Base-by-base conservation (phyloP, 1,140 invertebrate genomes). In the Sitobion miscanthi region DNA sequence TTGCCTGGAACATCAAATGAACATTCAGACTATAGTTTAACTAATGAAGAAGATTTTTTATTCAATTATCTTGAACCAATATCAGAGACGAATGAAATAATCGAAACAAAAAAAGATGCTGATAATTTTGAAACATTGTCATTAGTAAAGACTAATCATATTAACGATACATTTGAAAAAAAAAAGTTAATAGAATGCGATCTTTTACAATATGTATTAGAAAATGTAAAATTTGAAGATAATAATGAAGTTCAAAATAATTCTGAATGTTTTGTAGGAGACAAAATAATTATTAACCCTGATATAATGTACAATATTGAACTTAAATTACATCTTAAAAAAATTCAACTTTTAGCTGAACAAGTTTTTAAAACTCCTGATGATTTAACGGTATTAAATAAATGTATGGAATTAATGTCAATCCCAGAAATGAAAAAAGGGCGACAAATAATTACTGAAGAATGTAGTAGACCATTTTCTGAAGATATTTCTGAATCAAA, bases 251-350 rank as follows among this genome's bases (percentile, higher is more conserved):
- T 45, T 90, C 20, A 25, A 17, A 25, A 47, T 0, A 62, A 62
- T 45, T 45, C 89, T 69, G 17, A 69, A 30, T 45, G 38, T 69
- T 90, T 69, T 69, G 21, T 85, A n/a, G 91, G 42, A 57, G 38
- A 86, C 21, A 25, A 21, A 8, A 77, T 83, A 52, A 38, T 91
- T 85, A 83, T 86, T 85, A 83, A 93, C 25, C 82, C 91, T 17
- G 82, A 93, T 42, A 93, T 93, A 86, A 57, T 54, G 35, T 93
- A 93, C 25, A 93, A 93, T 52, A 93, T 93, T 38, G 20, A 85
- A 30, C 49, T 93, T 30, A 54, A 57, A 86, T n/a, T 57, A 85
- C 91, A 93, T 93, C 85, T 38, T 52, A 93, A 42, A 45, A 35
- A 86, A 42, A 93, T 93, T 49, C 49, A 86, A 17, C 8, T 85